Conservation (phyloP, 2,797 vertebrate genomes). For the Alosa sapidissima region DNA sequence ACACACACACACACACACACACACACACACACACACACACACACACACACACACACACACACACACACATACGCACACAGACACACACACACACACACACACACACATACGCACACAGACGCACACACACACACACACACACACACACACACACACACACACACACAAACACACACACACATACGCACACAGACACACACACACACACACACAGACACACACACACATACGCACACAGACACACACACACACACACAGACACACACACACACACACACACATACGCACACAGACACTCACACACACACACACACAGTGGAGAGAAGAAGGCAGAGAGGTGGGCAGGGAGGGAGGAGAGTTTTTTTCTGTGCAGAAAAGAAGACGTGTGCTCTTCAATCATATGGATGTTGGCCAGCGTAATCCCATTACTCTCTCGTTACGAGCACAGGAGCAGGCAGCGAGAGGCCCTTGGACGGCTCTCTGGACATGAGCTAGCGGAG, state of each 20-base stretch:
- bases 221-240: neutral
- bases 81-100: conserved; percentile 4
- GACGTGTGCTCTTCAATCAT: conserved; percentile 25
- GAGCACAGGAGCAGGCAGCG: neutral
- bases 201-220: neutral
- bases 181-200: neutral
- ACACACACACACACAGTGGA: neutral
- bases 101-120: neutral
- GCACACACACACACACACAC: neutral
- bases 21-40: conserved; percentile 10
- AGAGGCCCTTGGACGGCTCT: neutral
- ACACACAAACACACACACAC: neutral
- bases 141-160: neutral
- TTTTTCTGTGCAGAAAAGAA: too few species aligned
- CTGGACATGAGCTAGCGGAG: neutral
- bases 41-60: neutral
- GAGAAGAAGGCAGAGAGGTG: neutral
- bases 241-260: neutral
- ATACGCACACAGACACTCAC: neutral
- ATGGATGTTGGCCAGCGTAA: neutral
- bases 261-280: neutral
- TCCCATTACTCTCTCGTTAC: conserved; percentile 8
- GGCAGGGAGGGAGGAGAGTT: neutral
- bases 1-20: neutral
- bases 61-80: neutral